A percentile compares a stretch with the other conserved stretches of the same genome.
phyloP scores from a whole-genome alignment of 2,113 vertebrate species.

The Passer domesticus region DNA sequence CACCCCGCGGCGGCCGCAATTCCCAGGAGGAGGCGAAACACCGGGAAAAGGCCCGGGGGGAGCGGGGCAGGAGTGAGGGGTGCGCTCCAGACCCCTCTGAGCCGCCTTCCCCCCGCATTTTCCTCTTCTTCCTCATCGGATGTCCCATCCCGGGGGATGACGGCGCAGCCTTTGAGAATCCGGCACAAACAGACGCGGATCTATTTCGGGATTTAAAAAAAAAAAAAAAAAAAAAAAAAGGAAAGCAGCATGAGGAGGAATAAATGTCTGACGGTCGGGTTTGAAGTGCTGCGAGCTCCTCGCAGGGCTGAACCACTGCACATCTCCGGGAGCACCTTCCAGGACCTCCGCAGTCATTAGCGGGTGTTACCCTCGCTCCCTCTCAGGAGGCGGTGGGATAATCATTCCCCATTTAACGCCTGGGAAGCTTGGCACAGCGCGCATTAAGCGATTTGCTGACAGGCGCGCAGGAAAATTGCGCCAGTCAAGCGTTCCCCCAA shows the following conservation, averaged over 20 bases:
- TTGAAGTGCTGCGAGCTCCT: not conserved
- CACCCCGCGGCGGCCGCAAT: not conserved
- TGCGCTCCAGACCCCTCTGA: too few relatives aligned
- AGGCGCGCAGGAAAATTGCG: not conserved
- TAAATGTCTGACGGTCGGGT: not conserved
- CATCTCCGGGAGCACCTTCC: not conserved
- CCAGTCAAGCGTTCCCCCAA: not conserved
- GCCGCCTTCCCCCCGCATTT: not conserved
- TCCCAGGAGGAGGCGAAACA: not conserved
- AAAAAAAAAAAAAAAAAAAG: too few relatives aligned
- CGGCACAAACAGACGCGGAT: not conserved
- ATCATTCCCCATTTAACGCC: not conserved
- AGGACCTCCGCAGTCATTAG: fast-evolving
- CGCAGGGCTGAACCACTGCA: not conserved
- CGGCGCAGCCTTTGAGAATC: not conserved
- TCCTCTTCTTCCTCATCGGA: not conserved
- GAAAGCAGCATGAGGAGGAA: not conserved
- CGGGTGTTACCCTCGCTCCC: not conserved
- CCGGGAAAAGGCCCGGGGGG: not conserved
- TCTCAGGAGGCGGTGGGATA: not conserved
- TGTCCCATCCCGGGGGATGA: not conserved
- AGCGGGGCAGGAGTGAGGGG: not conserved
- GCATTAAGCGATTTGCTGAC: conserved; percentile 25
- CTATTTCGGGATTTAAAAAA: not conserved
- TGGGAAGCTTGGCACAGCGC: not conserved